Evolutionary conservation across 1,140 invertebrate species (phyloP).

Genomic region (Ectropis grisescens): DNA sequence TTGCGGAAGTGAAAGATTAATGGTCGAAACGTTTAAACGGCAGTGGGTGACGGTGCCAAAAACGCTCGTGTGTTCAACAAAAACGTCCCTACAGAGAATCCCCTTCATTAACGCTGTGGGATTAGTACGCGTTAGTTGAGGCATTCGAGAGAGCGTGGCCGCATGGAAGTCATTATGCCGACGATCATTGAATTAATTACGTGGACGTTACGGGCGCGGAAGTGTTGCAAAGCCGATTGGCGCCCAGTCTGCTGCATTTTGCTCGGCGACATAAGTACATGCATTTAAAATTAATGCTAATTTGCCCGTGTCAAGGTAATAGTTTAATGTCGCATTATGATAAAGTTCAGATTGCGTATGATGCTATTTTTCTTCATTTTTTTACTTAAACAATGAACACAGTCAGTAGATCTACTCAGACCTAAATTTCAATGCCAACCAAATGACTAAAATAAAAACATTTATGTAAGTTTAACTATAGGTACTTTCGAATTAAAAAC

Average conservation of each 20-base stretch:
- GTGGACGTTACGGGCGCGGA: constrained; percentile 24
- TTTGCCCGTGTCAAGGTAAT: no score
- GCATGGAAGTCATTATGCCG: constrained; percentile 60
- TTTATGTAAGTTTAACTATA: no score
- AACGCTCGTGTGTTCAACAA: constrained; percentile 32
- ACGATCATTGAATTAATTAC: constrained; percentile 62
- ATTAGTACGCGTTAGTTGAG: constrained; percentile 47
- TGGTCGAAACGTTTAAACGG: constrained; percentile 46
- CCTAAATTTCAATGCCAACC: no score
- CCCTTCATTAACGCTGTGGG: constrained; percentile 41
- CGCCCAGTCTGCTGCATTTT: neutral
- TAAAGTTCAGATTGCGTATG: no score
- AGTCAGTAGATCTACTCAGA: no score
- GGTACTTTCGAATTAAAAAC: no score
- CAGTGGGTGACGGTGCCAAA: constrained; percentile 42
- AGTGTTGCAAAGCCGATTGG: constrained; percentile 11
- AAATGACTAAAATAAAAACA: no score
- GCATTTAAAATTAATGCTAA: no score
- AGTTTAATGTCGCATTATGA: no score
- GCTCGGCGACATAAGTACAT: neutral
- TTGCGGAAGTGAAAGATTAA: constrained; percentile 51
- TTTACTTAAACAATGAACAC: no score
- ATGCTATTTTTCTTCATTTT: no score
- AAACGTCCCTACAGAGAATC: constrained; percentile 39
- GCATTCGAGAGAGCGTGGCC: constrained; percentile 32